Conservation (phyloP, 2,888 invertebrate genomes). For the Mechanitis messenoides region DNA sequence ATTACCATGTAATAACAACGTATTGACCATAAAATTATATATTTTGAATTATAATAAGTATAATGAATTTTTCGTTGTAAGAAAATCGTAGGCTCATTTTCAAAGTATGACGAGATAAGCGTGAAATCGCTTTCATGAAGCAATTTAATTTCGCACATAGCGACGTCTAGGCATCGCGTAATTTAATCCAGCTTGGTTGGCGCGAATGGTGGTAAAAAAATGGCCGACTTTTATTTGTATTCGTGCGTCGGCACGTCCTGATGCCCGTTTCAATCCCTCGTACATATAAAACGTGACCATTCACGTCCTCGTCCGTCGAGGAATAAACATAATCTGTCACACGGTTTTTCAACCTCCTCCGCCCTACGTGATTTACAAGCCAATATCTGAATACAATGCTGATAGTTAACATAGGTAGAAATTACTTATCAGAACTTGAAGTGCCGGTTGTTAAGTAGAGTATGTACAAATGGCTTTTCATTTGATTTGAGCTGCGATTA, state of each 20-base stretch:
- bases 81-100: conserved; percentile 16
- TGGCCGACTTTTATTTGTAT: conserved; percentile 47
- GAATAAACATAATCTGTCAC: conserved; percentile 57
- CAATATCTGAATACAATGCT: conserved; percentile 43
- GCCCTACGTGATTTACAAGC: conserved; percentile 41
- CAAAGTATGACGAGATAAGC: conserved; percentile 21
- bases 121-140: conserved; percentile 35
- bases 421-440: conserved; percentile 42
- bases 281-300: conserved; percentile 66
- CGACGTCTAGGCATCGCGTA: conserved; percentile 45
- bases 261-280: conserved; percentile 54
- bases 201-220: conserved; percentile 43
- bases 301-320: conserved; percentile 45
- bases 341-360: conserved; percentile 33
- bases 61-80: background rate
- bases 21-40: background rate
- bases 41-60: background rate
- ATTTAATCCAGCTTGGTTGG: conserved; percentile 46
- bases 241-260: conserved; percentile 54
- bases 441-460: conserved; percentile 44
- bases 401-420: conserved; percentile 39
- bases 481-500: conserved; percentile 36
- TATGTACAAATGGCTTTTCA: conserved; percentile 51
- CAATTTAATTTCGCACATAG: conserved; percentile 41
- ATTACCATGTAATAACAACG: background rate